Evolutionary conservation across 2,797 vertebrate species (phyloP).

Genomic region (Furcifer pardalis): DNA sequence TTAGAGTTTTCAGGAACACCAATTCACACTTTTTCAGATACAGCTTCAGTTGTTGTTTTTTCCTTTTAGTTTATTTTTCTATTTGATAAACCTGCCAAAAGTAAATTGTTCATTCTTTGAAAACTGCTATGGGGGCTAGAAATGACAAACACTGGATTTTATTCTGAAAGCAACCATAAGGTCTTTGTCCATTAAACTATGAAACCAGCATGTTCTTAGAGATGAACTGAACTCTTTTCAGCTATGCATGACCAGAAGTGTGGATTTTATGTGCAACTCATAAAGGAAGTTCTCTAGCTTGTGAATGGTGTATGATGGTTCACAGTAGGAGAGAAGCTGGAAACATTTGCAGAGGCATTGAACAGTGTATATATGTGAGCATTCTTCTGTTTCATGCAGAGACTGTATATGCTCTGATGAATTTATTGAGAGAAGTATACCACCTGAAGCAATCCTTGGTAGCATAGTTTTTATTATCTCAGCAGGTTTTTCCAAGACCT

Average conservation of each 20-base stretch:
- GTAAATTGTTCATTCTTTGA: conserved; percentile 55
- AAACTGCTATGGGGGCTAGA: conserved; percentile 56
- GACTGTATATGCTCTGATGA: conserved; percentile 29
- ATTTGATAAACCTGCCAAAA: conserved; percentile 52
- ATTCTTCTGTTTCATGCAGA: conserved; percentile 41
- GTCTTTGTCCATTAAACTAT: conserved; percentile 58
- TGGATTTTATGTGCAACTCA: conserved; percentile 72
- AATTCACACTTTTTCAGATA: conserved; percentile 42
- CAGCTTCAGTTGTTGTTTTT: conserved; percentile 56
- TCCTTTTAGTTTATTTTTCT: conserved; percentile 48
- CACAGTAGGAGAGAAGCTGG: conserved; percentile 56
- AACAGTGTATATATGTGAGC: conserved; percentile 43
- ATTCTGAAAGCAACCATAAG: conserved; percentile 60
- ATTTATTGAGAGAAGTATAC: conserved; percentile 46
- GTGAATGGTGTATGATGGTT: conserved; percentile 60
- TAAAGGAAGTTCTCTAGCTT: conserved; percentile 68
- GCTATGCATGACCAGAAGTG: conserved; percentile 71
- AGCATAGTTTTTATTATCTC: conserved; percentile 10
- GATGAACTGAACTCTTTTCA: conserved; percentile 56
- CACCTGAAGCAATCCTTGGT: conserved; percentile 45
- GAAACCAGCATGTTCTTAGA: conserved; percentile 48
- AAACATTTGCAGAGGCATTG: conserved; percentile 63
- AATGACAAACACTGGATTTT: conserved; percentile 54
- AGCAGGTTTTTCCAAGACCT: conserved; percentile 15
- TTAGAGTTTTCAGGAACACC: no score